A percentile compares a stretch with the other conserved stretches of the same genome.
Conservation (phyloP, 2,797 vertebrate genomes). For the Channa striata region DNA sequence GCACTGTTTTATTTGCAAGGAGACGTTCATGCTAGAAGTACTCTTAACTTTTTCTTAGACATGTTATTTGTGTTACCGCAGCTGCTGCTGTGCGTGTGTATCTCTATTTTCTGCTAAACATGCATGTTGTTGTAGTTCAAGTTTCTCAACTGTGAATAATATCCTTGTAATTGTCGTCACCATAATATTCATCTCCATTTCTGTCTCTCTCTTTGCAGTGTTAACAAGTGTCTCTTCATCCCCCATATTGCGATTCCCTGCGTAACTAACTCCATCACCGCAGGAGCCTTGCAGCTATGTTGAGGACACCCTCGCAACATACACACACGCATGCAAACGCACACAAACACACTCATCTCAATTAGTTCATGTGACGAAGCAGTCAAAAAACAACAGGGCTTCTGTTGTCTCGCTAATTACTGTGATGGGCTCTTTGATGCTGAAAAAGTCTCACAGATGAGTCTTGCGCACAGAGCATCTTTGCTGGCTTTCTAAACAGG, state of each 20-base stretch:
- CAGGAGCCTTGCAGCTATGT: slow-evolving; percentile 46
- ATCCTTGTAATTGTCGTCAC: slow-evolving; percentile 33
- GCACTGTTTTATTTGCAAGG: slow-evolving; percentile 21
- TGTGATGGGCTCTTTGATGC: slow-evolving; percentile 41
- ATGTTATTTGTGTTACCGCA: neutral
- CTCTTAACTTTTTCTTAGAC: slow-evolving; percentile 1
- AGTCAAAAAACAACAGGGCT: slow-evolving; percentile 52
- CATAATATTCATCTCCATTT: slow-evolving; percentile 5
- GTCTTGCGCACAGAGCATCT: slow-evolving; percentile 34
- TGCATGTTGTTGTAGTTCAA: slow-evolving; percentile 19
- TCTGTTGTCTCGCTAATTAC: slow-evolving; percentile 63
- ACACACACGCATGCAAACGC: slow-evolving; percentile 2
- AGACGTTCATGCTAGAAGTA: neutral
- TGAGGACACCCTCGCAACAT: slow-evolving; percentile 16
- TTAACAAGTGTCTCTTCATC: slow-evolving; percentile 32
- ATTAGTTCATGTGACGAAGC: slow-evolving; percentile 60
- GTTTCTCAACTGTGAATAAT: slow-evolving; percentile 38
- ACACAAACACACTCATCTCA: slow-evolving; percentile 41
- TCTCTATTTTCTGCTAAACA: slow-evolving; percentile 20
- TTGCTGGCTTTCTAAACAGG: slow-evolving; percentile 16
- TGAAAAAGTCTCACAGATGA: slow-evolving; percentile 26
- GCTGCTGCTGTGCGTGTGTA: neutral
- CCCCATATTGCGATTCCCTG: slow-evolving; percentile 34
- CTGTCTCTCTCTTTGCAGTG: neutral
- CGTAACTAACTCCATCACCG: slow-evolving; percentile 50